Evolutionary conservation across 2,888 invertebrate species (phyloP).

Genomic region (Teleogryllus oceanicus): DNA sequence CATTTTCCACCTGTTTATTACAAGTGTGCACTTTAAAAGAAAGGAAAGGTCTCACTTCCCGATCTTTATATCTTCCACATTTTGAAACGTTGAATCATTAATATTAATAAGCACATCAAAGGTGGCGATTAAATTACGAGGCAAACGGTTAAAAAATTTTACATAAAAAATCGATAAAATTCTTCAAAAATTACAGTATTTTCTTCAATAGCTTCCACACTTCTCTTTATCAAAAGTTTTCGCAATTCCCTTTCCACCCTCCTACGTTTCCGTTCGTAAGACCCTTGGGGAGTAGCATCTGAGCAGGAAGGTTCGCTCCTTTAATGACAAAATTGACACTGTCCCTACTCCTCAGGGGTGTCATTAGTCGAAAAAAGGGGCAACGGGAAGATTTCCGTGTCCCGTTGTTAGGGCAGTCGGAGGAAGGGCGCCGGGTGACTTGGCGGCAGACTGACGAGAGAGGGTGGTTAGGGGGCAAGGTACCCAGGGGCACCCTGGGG

Average conservation of each 20-base stretch:
- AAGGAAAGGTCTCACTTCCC: too few species aligned
- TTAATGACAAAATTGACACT: conserved; percentile 18
- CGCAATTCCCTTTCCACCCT: not conserved
- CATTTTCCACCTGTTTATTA: too few species aligned
- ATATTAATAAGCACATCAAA: too few species aligned
- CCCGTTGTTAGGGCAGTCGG: not conserved
- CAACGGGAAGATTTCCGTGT: not conserved
- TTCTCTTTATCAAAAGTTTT: not conserved
- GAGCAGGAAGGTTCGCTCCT: not conserved
- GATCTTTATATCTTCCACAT: too few species aligned
- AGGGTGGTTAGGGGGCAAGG: too few species aligned
- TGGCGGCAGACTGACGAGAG: not conserved
- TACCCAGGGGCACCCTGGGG: too few species aligned
- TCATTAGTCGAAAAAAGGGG: not conserved
- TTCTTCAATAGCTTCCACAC: not conserved
- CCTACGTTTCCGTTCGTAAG: not conserved
- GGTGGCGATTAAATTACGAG: too few species aligned
- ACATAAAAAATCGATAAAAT: not conserved
- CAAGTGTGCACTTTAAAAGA: too few species aligned
- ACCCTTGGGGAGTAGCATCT: not conserved
- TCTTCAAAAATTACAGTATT: not conserved
- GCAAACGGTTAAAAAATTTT: not conserved
- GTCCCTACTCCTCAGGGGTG: not conserved
- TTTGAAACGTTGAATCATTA: too few species aligned
- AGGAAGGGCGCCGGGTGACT: not conserved